These are phyloP conservation scores for Elgaria multicarinata DNA, from an alignment of 2,113 vertebrate species.

Conservation along the genomic window DNA sequence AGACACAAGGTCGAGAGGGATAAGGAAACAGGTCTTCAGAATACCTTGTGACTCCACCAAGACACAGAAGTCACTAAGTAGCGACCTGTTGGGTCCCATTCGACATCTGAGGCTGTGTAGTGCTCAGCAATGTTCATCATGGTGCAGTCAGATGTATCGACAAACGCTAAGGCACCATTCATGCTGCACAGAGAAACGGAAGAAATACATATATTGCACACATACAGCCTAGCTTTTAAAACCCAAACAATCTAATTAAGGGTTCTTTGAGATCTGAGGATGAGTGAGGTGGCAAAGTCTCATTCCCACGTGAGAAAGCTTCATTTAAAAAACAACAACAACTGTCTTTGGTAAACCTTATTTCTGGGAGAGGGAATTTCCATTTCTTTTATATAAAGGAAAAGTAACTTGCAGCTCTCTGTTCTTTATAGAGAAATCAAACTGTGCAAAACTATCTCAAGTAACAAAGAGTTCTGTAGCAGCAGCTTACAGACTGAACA, in stretches of 20 bases:
- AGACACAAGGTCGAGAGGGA: neutral
- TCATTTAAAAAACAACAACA: neutral
- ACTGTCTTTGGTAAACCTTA: neutral
- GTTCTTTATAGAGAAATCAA: neutral
- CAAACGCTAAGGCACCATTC: slow-evolving; percentile 96
- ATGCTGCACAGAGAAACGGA: slow-evolving; percentile 80
- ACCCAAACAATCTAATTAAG: neutral
- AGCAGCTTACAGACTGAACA: neutral
- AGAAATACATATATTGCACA: neutral
- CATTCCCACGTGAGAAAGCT: neutral
- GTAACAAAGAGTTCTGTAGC: neutral
- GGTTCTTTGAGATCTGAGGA: neutral
- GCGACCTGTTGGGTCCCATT: slow-evolving; percentile 97
- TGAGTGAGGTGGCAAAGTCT: neutral
- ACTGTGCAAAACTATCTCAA: neutral
- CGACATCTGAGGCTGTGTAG: slow-evolving; percentile 96
- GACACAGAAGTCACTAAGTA: slow-evolving; percentile 96
- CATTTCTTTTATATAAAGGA: too few species aligned
- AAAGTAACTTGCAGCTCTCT: neutral
- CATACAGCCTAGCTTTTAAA: rapidly evolving
- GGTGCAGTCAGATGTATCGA: slow-evolving; percentile 97
- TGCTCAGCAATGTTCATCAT: slow-evolving; percentile 99
- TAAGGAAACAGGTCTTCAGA: too few species aligned
- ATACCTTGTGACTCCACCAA: slow-evolving; percentile 99
- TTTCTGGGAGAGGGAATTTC: too few species aligned